A percentile compares a stretch with the other conserved stretches of the same genome.
Evolutionary conservation across 2,797 vertebrate genomes (phyloP).

Genomic region (Lepus oiostolus): DNA sequence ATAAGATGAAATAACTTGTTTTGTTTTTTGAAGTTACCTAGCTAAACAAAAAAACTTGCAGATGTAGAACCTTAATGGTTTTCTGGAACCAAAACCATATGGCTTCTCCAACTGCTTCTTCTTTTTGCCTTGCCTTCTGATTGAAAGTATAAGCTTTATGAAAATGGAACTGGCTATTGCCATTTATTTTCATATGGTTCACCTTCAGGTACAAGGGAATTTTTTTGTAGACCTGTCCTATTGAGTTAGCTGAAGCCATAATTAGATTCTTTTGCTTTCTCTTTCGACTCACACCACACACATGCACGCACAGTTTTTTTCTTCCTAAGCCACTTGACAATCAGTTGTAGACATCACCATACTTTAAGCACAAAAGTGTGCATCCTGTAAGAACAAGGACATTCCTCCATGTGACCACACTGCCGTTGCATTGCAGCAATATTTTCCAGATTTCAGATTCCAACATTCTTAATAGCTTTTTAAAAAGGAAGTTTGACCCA

Average conservation of each 20-base stretch:
- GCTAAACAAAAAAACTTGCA: background rate
- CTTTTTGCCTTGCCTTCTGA: slow-evolving; percentile 47
- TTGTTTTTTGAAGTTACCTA: slow-evolving; percentile 34
- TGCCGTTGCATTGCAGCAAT: background rate
- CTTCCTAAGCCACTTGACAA: background rate
- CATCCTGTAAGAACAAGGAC: slow-evolving; percentile 35
- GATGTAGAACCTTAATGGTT: background rate
- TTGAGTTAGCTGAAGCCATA: background rate
- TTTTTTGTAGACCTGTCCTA: background rate
- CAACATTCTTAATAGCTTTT: background rate
- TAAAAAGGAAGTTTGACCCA: background rate
- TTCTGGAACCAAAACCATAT: slow-evolving; percentile 58
- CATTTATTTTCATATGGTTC: background rate
- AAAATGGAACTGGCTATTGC: background rate
- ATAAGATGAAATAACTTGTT: slow-evolving; percentile 20
- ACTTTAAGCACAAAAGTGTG: background rate
- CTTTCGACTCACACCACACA: background rate
- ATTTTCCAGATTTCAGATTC: slow-evolving; percentile 45
- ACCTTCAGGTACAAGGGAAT: background rate
- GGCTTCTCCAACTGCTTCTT: slow-evolving; percentile 54
- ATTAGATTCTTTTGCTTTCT: slow-evolving; percentile 54
- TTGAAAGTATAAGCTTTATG: background rate
- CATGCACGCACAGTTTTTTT: background rate
- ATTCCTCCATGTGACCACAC: background rate
- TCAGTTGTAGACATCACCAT: background rate